Evolutionary conservation across 2,797 vertebrate genomes (phyloP).

Genomic region (Micropoecilia bifurca): DNA sequence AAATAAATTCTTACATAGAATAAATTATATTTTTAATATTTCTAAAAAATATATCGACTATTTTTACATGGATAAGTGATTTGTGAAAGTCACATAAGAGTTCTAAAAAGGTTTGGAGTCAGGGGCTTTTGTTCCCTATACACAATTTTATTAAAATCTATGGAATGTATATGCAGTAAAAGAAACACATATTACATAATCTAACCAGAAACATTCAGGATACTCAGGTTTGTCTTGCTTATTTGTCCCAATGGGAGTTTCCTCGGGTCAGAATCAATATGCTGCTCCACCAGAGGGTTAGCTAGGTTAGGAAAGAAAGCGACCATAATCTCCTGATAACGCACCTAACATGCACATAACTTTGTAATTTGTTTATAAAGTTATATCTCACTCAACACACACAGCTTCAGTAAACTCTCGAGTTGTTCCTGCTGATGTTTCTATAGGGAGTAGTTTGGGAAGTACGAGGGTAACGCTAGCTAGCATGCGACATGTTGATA

Average conservation of each 20-base stretch:
- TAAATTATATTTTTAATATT: slow-evolving; percentile 65
- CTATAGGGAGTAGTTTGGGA: background rate
- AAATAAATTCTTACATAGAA: slow-evolving; percentile 73
- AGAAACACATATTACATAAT: background rate
- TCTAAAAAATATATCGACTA: slow-evolving; percentile 64
- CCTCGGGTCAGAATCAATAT: background rate
- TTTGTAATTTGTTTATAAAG: background rate
- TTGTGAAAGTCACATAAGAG: slow-evolving; percentile 29
- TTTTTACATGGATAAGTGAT: slow-evolving; percentile 37
- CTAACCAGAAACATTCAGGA: background rate
- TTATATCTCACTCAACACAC: background rate
- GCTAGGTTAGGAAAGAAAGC: background rate
- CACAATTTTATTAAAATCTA: background rate
- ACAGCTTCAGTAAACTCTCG: background rate
- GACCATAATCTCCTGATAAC: background rate
- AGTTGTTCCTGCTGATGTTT: background rate
- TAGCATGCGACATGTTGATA: background rate
- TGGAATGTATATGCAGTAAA: background rate
- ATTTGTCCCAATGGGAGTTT: background rate
- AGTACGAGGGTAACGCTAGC: background rate
- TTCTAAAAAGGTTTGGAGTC: background rate
- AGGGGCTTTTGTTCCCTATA: background rate
- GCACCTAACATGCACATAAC: background rate
- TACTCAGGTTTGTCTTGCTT: background rate
- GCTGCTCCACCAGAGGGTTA: background rate